Evolutionary conservation across 2,113 vertebrate genomes (phyloP), one percentile per base, ranked within the genome.

Genomic region (Solenodon paradoxus): DNA sequence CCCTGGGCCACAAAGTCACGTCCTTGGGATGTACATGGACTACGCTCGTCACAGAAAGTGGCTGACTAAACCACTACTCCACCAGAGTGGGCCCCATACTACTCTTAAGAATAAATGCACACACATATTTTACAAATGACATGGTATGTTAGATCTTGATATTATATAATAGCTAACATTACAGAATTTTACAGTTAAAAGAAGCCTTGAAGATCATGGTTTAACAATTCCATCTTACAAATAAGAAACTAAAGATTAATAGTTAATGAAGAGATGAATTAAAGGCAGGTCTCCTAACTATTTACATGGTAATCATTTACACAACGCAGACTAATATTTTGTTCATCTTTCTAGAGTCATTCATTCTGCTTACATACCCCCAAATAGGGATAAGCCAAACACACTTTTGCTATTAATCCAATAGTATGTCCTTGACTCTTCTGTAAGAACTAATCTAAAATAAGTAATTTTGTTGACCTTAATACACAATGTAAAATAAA

Each of bases 191-290:
- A 85, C 5, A 68, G 72, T 71, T 90, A 79, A 64, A 80, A 66
- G 40, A 80, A 66, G 40, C 32, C 30, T 79, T 72, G 1, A 95
- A 89, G 8, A 61, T 49, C 19, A 68, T 84, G 30, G 68, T 35
- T 79, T 75, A 91, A 84, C n/a, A 93, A 69, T 59, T 38, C 28
- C 19, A 85, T 53, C 78, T 93, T 86, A 91, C 24, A 78, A 92
- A 87, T 42, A 72, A 68, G 24, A 38, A 95, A 49, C 47, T 72
- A 69, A 92, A 84, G 30, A 68, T 32, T 90, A 61, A 49, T 22
- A 66, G 26, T 94, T 85, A 80, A 19, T 93, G 40, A 47, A 93
- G 28, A 92, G 20, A 10, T 81, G 57, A 92, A 82, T 66, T 69
- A 88, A 77, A 24, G 75, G 30, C 19, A 84, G 64, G 35, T 10